Conservation (phyloP, 1,140 invertebrate genomes). For the Drepana arcuata region DNA sequence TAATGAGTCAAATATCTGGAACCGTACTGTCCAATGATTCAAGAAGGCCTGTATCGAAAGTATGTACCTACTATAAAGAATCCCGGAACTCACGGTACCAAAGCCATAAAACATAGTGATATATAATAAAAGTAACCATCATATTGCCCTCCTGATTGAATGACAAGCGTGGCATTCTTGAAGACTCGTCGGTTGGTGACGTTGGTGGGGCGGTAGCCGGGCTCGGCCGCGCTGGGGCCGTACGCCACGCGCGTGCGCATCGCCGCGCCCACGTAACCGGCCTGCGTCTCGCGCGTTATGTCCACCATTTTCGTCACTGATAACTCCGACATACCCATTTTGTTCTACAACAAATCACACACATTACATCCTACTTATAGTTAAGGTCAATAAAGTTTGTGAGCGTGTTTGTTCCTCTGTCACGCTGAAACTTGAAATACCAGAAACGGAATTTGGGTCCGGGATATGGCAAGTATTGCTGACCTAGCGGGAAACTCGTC, state of each 20-base stretch:
- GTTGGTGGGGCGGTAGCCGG: slow-evolving; percentile 89
- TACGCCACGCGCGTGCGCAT: slow-evolving; percentile 93
- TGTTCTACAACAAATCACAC: slow-evolving; percentile 21
- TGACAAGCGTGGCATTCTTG: slow-evolving; percentile 77
- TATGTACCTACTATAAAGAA: too few relatives aligned
- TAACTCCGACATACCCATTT: slow-evolving; percentile 78
- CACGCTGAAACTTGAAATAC: too few relatives aligned
- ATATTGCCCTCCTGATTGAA: slow-evolving; percentile 84
- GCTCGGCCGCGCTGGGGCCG: slow-evolving; percentile 90
- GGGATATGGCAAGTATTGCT: too few relatives aligned
- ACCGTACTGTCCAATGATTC: too few relatives aligned
- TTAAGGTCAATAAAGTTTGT: too few relatives aligned
- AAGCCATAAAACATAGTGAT: too few relatives aligned
- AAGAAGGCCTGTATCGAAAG: too few relatives aligned
- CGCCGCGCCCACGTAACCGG: slow-evolving; percentile 78
- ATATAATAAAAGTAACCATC: slow-evolving; percentile 73
- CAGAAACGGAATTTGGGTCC: too few relatives aligned
- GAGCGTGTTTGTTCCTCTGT: too few relatives aligned
- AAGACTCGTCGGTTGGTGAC: slow-evolving; percentile 82
- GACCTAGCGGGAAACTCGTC: too few relatives aligned
- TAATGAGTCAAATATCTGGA: too few relatives aligned
- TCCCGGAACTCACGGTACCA: too few relatives aligned
- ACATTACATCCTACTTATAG: background rate
- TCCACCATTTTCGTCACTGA: slow-evolving; percentile 78
- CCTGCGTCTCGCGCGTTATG: slow-evolving; percentile 79